Conservation (phyloP, 1,140 invertebrate genomes). For the Catajapyx aquilonaris region DNA sequence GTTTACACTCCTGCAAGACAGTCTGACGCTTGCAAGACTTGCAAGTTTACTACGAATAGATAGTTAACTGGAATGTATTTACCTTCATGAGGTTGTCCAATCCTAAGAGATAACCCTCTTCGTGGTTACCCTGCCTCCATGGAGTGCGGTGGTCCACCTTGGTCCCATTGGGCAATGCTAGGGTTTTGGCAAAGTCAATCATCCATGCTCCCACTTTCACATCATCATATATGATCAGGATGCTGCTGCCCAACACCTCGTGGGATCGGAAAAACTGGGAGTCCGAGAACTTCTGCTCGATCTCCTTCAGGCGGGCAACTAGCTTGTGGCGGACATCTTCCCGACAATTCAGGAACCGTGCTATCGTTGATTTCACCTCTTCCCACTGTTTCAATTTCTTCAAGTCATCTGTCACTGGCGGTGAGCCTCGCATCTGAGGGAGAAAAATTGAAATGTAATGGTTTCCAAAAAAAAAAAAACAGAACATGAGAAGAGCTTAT, state of each 20-base stretch:
- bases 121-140: conserved; percentile 80
- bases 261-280: neutral
- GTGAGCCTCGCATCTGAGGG: conserved; percentile 34
- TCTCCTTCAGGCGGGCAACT: conserved; percentile 46
- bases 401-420: conserved; percentile 47
- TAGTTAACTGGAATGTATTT: conserved; percentile 12
- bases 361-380: conserved; percentile 58
- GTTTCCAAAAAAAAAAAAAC: no score
- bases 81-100: conserved; percentile 60
- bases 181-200: conserved; percentile 90
- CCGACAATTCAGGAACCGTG: conserved; percentile 47
- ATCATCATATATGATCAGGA: conserved; percentile 82
- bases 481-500: no score
- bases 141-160: conserved; percentile 46
- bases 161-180: conserved; percentile 42
- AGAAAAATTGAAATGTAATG: conserved; percentile 4
- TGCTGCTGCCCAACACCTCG: conserved; percentile 54
- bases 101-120: conserved; percentile 81
- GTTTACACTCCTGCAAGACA: no score
- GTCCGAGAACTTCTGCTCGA: conserved; percentile 24
- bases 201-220: conserved; percentile 74
- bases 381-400: conserved; percentile 44
- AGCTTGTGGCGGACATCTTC: conserved; percentile 43
- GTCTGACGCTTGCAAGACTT: no score
- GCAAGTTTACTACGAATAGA: no score